Evolutionary conservation across 92 coral and sea anemone species (phyloP).

Genomic region (Zoanthus solanderi): DNA sequence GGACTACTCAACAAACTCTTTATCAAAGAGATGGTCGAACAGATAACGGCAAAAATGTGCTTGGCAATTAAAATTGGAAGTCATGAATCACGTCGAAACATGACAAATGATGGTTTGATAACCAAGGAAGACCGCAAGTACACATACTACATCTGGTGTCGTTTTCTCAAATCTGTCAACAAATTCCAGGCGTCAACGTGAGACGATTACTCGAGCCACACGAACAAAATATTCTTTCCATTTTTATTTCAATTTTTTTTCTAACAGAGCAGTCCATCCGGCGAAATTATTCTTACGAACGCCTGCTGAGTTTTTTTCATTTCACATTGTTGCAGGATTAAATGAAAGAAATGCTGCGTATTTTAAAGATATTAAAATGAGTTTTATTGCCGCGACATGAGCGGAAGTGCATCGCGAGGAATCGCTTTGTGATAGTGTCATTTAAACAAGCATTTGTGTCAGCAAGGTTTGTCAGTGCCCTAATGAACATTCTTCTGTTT

Average conservation of each 20-base stretch:
- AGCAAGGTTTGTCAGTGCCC: conserved; percentile 37
- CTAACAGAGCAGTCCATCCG: neutral
- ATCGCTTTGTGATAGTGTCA: conserved; percentile 45
- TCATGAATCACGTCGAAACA: conserved; percentile 3
- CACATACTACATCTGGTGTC: conserved; percentile 23
- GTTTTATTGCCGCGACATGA: conserved; percentile 29
- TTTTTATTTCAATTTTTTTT: neutral
- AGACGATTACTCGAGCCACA: conserved; percentile 27
- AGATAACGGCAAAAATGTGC: neutral
- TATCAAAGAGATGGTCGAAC: conserved; percentile 31
- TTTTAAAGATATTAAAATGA: conserved; percentile 25
- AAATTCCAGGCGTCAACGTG: conserved; percentile 37
- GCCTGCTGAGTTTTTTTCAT: conserved; percentile 11
- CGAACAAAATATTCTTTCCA: neutral
- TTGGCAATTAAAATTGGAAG: neutral
- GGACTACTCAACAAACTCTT: conserved; percentile 23
- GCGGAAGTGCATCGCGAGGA: conserved; percentile 38
- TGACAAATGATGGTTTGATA: conserved; percentile 25
- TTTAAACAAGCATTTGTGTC: conserved; percentile 46
- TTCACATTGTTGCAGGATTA: neutral
- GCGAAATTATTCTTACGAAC: neutral
- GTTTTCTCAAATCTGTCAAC: conserved; percentile 39
- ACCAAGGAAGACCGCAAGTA: neutral
- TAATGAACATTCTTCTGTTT: conserved; percentile 51
- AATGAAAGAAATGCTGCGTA: conserved; percentile 12